Percentiles rank a stretch among this genome's conserved stretches.
phyloP scores from a whole-genome alignment of 2,113 vertebrate genomes.

The Grallaria varia region DNA sequence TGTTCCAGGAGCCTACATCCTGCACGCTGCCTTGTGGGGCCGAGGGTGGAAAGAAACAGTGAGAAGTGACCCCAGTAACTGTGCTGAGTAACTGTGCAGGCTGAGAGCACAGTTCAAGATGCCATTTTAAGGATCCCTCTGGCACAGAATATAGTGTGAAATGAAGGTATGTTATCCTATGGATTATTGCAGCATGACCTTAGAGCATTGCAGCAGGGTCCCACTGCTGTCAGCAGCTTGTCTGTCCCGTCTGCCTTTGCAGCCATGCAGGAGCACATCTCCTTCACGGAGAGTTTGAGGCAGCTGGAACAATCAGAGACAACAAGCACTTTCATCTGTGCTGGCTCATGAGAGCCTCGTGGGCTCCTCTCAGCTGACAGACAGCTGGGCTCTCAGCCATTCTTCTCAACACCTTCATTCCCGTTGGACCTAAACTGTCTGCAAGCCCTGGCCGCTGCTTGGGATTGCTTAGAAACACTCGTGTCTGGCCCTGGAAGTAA shows the following conservation, averaged over 20 bases:
- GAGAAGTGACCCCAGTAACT: neutral
- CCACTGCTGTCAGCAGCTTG: rapidly evolving
- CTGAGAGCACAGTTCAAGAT: neutral
- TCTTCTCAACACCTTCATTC: neutral
- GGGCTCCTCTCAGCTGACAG: neutral
- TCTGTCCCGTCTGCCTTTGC: rapidly evolving
- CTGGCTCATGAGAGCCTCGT: neutral
- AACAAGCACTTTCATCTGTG: neutral
- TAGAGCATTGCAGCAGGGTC: neutral
- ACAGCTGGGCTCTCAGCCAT: neutral
- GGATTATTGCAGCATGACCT: neutral
- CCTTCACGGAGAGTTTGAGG: neutral
- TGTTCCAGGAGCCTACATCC: neutral
- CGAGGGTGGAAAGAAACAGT: neutral
- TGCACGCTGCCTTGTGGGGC: rapidly evolving
- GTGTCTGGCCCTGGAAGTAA: neutral
- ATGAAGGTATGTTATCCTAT: neutral
- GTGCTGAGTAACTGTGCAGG: neutral
- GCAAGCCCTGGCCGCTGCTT: neutral
- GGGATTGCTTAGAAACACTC: neutral
- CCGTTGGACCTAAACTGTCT: neutral
- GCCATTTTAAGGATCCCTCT: neutral
- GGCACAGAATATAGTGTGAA: neutral
- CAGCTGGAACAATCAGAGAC: neutral
- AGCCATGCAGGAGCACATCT: neutral